Evolutionary conservation across 37 sponge, comb jelly and placozoan species (phyloP), one percentile per base, ranked within the genome.

Genomic region (Eunapius fragilis): DNA sequence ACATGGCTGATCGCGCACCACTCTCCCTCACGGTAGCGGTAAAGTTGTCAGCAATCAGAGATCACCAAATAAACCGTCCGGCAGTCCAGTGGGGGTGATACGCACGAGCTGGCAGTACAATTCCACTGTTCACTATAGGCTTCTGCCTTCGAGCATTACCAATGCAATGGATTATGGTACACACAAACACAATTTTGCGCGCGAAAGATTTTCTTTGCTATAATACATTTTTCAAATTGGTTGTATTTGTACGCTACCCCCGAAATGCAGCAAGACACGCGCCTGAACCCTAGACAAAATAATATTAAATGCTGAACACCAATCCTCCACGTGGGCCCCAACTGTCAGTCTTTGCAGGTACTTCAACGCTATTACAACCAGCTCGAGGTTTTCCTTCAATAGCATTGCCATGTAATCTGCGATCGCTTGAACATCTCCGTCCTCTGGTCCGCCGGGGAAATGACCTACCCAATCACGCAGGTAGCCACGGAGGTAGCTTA

Each of bases 401-500:
- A 91, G 69, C 23, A 0, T 47, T 5, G 27, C 35, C 23, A 91
- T 26, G 70, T 77, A 86, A 25, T 82, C 78, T 0, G 73, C 27
- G 33, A 91, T 35, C 69, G 22, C 77, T 25, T 33, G 30, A 3
- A 71, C 37, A 30, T 91, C 91, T 34, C 37, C 38, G 3, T 82
- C 82, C 3, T 33, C 37, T 2, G 91, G 91, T 58, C 91, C 91
- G 3, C 76, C 69, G 19, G 31, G 48, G 23, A 23, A 86, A 26
- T 25, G 13, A 69, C 23, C 25, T 2, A 91, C 31, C 91, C 91
- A 91, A 27, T 77, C 82, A 19, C 28, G 25, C 17, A 91, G 70
- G 71, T 86, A 77, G 45, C 24, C 36, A 11, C 80, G 67, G 25
- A 82, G 37, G 22, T 74, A 48, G 12, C 47, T 37, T 13, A 84